Base-by-base conservation (phyloP, 2,888 invertebrate genomes). In the Dioctria rufipes region DNA sequence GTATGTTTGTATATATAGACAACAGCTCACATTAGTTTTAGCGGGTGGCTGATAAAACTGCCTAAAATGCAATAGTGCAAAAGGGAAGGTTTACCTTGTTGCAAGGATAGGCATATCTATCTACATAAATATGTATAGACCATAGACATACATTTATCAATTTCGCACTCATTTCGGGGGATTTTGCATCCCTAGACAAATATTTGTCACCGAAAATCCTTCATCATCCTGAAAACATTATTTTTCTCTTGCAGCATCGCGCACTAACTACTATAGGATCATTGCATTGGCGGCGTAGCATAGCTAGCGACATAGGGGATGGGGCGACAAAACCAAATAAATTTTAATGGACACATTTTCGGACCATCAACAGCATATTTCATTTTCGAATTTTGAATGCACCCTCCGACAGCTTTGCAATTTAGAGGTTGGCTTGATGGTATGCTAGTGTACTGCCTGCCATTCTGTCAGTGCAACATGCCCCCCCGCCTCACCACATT, bases 271-370 rank as follows among this genome's bases (percentile, higher is more conserved):
- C 39, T 11, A 65, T 40, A 40, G 8, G 40, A 8, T n/a, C 40
- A n/a, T 8, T 40, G 65, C 4, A 11, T 3, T 9, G 13, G 9
- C 25, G 43, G 13, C 11, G 5, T 11, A 46, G 67, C 8, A 13
- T n/a, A 46, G 42, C 5, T n/a, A 42, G 43, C 66, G 43, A 11
- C 42, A 25, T 37, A 49, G 39, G 58, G 39, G n/a, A 39, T 37
- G n/a, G 39, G 43, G 40, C 13, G 42, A n/a, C 25, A 71, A 71
- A 54, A 80, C 67, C 80, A 77, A 82, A 82, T 82, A 82, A 82
- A 82, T 80, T 80, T 81, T 81, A 82, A 82, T 82, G 81, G 81
- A 82, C 82, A 82, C 82, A 80, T 73, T 80, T 82, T 81, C 71
- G 54, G 81, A 61, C 81, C 75, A 82, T 81, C 81, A 80, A 69